Evolutionary conservation across 2,113 vertebrate species (phyloP).

Genomic region (Anser brachyrhynchus): DNA sequence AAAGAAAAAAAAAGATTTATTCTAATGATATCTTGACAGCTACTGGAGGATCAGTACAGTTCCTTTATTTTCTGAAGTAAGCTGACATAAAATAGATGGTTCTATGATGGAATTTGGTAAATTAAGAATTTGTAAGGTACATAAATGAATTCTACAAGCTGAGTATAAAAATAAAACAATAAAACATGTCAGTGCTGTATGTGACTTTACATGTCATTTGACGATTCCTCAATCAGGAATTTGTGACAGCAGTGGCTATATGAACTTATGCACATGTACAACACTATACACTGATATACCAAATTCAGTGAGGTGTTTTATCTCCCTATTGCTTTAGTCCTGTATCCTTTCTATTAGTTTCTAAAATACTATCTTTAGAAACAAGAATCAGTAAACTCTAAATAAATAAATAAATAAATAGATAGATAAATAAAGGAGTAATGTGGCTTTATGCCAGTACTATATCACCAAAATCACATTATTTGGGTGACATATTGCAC

Average conservation of each 20-base stretch:
- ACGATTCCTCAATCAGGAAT: not conserved
- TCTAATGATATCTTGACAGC: not conserved
- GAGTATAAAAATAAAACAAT: not conserved
- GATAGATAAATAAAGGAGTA: too few species aligned
- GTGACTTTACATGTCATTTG: not conserved
- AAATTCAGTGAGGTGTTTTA: too few species aligned
- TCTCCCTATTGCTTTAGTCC: not conserved
- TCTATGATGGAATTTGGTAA: not conserved
- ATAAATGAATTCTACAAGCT: not conserved
- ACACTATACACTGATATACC: not conserved
- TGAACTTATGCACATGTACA: not conserved
- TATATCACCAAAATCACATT: too few species aligned
- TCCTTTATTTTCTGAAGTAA: not conserved
- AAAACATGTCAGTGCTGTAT: not conserved
- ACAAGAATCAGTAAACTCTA: too few species aligned
- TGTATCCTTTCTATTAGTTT: too few species aligned
- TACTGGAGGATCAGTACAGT: not conserved
- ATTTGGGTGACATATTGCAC: too few species aligned
- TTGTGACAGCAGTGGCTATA: not conserved
- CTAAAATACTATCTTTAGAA: too few species aligned
- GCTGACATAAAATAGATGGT: not conserved
- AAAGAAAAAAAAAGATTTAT: too few species aligned
- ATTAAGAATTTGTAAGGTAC: not conserved
- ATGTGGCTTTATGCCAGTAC: too few species aligned
- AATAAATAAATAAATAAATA: too few species aligned